Conservation (phyloP, 2,797 vertebrate species). For the Eurystomus glaucurus region DNA sequence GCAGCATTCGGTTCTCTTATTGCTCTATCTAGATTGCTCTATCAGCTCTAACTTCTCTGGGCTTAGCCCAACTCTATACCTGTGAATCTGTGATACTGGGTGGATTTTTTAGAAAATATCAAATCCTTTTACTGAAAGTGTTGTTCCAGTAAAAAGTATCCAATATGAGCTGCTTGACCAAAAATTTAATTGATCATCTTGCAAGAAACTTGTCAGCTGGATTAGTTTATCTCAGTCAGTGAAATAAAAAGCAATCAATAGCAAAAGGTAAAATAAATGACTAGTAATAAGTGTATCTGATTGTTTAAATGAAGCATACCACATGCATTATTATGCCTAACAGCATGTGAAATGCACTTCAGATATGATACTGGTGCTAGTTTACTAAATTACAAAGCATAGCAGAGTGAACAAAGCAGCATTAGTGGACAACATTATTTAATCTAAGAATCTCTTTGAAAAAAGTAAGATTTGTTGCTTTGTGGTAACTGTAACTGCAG, state of each 20-base stretch:
- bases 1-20: background rate
- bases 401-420: background rate
- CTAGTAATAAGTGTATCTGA: slow-evolving; percentile 81
- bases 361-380: slow-evolving; percentile 70
- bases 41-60: background rate
- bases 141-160: background rate
- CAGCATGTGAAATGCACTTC: slow-evolving; percentile 80
- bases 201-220: slow-evolving; percentile 13
- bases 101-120: background rate
- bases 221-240: slow-evolving; percentile 66
- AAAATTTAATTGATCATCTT: slow-evolving; percentile 25
- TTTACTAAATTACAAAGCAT: slow-evolving; percentile 70
- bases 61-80: background rate
- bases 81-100: background rate
- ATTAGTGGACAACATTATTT: slow-evolving; percentile 15
- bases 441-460: background rate
- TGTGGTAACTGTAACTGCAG: background rate
- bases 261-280: slow-evolving; percentile 83
- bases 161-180: background rate
- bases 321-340: slow-evolving; percentile 85
- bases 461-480: background rate
- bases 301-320: slow-evolving; percentile 85
- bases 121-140: background rate
- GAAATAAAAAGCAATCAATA: slow-evolving; percentile 80
- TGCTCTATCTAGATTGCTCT: background rate